Conservation (phyloP, 2,797 vertebrate genomes). For the Parauchenoglanis punctatus region DNA sequence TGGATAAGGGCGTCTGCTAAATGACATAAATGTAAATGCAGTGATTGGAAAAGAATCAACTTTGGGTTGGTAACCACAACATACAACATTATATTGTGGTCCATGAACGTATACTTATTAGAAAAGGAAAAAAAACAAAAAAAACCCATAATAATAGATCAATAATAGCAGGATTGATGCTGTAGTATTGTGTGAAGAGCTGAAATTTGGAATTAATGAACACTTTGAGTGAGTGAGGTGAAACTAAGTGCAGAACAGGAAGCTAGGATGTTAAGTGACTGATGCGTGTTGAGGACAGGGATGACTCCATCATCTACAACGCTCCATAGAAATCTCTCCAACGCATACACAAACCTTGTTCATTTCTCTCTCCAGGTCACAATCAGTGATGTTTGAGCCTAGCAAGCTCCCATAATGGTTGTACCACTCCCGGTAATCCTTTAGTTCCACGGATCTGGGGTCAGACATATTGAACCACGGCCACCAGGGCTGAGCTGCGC, state of each 20-base stretch:
- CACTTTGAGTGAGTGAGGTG: neutral
- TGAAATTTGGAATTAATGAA: neutral
- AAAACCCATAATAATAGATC: neutral
- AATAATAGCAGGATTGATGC: neutral
- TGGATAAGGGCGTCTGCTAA: no score
- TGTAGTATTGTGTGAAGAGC: neutral
- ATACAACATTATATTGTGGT: neutral
- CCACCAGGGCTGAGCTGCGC: constrained; percentile 61
- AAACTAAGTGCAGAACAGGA: neutral
- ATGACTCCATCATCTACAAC: neutral
- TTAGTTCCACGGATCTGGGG: constrained; percentile 68
- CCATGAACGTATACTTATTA: neutral
- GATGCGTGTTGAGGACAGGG: neutral
- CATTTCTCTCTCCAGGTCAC: constrained; percentile 78
- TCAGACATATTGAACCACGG: constrained; percentile 70
- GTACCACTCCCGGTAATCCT: constrained; percentile 79
- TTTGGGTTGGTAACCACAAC: neutral
- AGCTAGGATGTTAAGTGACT: neutral
- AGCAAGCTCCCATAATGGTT: constrained; percentile 61
- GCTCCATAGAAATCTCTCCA: neutral
- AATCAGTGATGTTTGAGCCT: constrained; percentile 72
- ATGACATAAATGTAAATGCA: neutral
- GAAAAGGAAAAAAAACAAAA: neutral
- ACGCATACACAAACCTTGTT: constrained; percentile 66
- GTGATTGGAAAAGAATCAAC: neutral